These are phyloP conservation scores for Drosophila murphyi DNA, from an alignment of 1,140 invertebrate species.

Conservation along the genomic window DNA sequence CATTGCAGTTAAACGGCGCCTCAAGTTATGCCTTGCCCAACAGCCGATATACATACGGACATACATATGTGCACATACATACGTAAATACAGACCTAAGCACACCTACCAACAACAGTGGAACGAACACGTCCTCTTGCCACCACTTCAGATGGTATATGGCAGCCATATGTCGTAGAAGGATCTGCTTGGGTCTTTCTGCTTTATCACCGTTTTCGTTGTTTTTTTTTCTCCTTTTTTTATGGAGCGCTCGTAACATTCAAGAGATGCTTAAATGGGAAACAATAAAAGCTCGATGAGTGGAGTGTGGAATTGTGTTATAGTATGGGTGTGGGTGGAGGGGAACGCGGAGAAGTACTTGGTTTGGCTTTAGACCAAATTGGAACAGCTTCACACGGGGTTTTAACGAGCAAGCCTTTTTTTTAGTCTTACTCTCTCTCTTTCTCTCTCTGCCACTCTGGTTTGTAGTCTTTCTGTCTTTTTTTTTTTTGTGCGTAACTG, in stretches of 20 bases:
- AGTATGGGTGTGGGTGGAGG: not conserved
- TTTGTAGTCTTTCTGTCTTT: not conserved
- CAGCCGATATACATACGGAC: constrained; percentile 7
- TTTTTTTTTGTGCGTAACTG: not conserved
- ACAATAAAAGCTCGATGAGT: constrained; percentile 44
- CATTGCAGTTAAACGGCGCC: constrained; percentile 44
- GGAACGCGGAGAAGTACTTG: not conserved
- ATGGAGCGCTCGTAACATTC: constrained; percentile 51
- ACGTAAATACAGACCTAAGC: not conserved
- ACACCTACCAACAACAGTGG: constrained; percentile 1
- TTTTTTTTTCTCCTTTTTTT: constrained; percentile 18
- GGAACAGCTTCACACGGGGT: constrained; percentile 32
- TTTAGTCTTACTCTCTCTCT: not conserved
- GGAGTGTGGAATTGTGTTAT: not conserved
- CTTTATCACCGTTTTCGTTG: constrained; percentile 36
- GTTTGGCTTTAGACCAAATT: constrained; percentile 24
- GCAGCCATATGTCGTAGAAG: constrained; percentile 25
- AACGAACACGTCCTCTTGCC: not conserved
- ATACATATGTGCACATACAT: too few relatives aligned
- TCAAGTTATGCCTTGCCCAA: constrained; percentile 23
- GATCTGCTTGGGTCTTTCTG: constrained; percentile 26
- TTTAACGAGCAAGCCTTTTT: constrained; percentile 28
- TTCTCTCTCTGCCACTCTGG: not conserved
- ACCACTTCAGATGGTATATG: constrained; percentile 13
- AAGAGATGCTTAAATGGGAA: constrained; percentile 52